Percentiles rank a stretch among this genome's conserved stretches.
These are phyloP conservation scores for Cerceris ruficornis DNA, from an alignment of 2,888 invertebrate genomes.

Conservation along the genomic window DNA sequence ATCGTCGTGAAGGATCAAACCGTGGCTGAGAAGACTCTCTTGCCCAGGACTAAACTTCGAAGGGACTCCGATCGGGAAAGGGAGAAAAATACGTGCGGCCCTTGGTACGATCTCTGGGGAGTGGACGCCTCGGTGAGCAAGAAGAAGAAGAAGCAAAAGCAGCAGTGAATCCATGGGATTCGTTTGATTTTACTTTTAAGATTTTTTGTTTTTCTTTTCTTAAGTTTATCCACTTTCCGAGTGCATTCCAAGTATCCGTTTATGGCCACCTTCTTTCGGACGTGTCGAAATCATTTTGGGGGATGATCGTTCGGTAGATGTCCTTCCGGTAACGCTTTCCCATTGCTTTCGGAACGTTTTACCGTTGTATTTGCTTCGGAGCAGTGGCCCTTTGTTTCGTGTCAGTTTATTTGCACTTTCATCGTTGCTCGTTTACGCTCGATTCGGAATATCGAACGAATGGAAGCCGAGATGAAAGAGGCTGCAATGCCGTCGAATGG, in stretches of 20 bases:
- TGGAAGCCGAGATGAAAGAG: constrained; percentile 15
- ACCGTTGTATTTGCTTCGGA: constrained; percentile 11
- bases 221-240: constrained; percentile 13
- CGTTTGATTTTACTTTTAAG: constrained; percentile 21
- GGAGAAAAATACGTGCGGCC: constrained; percentile 88
- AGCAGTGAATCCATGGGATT: constrained; percentile 42
- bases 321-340: constrained; percentile 24
- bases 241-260: constrained; percentile 18
- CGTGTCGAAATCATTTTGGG: constrained; percentile 7
- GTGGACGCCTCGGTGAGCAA: constrained; percentile 87
- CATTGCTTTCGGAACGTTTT: constrained; percentile 34
- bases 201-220: constrained; percentile 25
- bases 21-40: constrained; percentile 81
- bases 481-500: neutral
- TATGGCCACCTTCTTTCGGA: neutral
- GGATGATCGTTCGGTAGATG: constrained; percentile 29
- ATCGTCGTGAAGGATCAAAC: constrained; percentile 92
- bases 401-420: constrained; percentile 30
- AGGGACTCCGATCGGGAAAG: constrained; percentile 83
- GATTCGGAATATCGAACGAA: constrained; percentile 39
- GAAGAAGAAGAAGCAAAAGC: constrained; percentile 79
- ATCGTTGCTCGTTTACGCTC: constrained; percentile 41
- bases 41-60: constrained; percentile 88
- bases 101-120: constrained; percentile 95
- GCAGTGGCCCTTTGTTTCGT: constrained; percentile 1